Evolutionary conservation across 2,113 vertebrate species (phyloP).

Genomic region (Austrofundulus limnaeus): DNA sequence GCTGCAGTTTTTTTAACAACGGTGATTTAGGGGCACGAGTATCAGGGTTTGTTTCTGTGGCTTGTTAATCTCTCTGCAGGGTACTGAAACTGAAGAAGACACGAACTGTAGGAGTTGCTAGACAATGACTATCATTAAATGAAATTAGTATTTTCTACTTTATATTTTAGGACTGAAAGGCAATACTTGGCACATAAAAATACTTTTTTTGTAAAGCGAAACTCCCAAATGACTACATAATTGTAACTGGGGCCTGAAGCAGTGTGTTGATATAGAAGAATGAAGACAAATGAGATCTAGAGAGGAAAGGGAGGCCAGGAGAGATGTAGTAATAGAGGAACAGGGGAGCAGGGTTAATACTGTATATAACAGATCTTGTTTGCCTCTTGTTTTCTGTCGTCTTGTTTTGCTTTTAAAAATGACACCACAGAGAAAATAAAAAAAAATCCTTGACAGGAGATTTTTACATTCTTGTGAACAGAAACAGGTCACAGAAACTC

Average conservation of each 20-base stretch:
- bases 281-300: conserved; percentile 55
- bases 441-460: neutral
- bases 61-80: conserved; percentile 23
- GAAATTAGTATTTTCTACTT: conserved; percentile 43
- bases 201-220: conserved; percentile 48
- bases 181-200: conserved; percentile 31
- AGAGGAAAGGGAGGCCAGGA: conserved; percentile 29
- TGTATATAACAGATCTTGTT: conserved; percentile 1
- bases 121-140: conserved; percentile 48
- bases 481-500: conserved; percentile 3
- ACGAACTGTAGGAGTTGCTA: conserved; percentile 20
- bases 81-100: conserved; percentile 32
- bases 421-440: neutral
- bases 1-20: conserved; percentile 23
- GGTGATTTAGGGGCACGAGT: conserved; percentile 21
- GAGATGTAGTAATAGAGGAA: conserved; percentile 16
- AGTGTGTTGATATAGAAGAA: conserved; percentile 50
- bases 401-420: conserved; percentile 1
- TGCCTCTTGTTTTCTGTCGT: neutral
- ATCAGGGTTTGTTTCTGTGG: conserved; percentile 16
- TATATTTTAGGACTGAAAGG: conserved; percentile 51
- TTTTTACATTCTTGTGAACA: neutral
- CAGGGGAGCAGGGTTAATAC: conserved; percentile 8
- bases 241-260: conserved; percentile 62
- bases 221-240: conserved; percentile 59